Evolutionary conservation across 2,113 vertebrate species (phyloP), one percentile per base, ranked within the genome.

Genomic region (Ciconia boyciana): DNA sequence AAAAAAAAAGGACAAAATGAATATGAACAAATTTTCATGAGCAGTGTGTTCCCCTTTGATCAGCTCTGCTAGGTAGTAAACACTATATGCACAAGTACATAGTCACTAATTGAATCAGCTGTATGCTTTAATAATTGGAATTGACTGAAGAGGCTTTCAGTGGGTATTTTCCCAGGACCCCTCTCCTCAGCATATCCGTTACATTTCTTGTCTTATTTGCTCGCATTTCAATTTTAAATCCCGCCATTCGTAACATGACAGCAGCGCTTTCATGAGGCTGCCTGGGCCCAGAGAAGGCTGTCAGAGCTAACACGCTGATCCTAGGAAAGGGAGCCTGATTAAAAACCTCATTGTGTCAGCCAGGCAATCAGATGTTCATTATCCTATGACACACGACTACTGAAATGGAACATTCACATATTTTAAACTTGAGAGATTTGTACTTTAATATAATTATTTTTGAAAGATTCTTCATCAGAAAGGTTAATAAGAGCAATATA

Each of bases 371-470:
- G 96, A 91, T 97, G 95, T 97, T 97, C 97, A 97, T 97, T 98
- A 98, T 96, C 96, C 95, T 87, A 25, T 93, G 96, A 96, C 94
- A 94, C 82, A 71, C 17, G 88, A 96, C 95, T 95, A 80, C 95
- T 84, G 96, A 96, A 96, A 97, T 91, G 97, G 94, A 98, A 98
- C 91, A 93, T 91, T 96, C 97, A 89, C 96, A 81, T 97, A 85
- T 96, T 98, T 97, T 94, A 97, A 97, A 96, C 93, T 77, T 62
- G 90, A 96, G 97, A 97, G 96, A 94, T 97, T 97, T 97, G 94
- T 96, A 94, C 96, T 97, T 98, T 98, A 96, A 98, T 98, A 95
- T 97, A 98, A 98, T 98, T 98, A 98, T 98, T 98, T 97, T 97
- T 97, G 97, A 98, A 98, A 98, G 98, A 97, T 97, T 97, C 97